These are phyloP conservation scores for Colletes latitarsis DNA, from an alignment of 1,140 invertebrate genomes.

Conservation along the genomic window DNA sequence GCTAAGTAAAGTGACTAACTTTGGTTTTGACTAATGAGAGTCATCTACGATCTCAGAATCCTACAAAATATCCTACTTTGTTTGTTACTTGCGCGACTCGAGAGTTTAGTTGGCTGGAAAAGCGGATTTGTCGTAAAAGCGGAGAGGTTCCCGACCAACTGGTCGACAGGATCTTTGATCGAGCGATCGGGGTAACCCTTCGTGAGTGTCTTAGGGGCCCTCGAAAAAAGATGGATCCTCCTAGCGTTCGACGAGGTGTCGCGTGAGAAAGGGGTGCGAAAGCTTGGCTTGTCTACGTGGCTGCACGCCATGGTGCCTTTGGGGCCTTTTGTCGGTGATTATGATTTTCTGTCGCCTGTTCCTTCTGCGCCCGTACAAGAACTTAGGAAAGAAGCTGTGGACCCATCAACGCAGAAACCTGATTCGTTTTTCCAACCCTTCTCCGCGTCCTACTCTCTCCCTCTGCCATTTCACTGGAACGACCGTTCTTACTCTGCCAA, in stretches of 20 bases:
- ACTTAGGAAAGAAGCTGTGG: slow-evolving; percentile 35
- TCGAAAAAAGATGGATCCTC: slow-evolving; percentile 47
- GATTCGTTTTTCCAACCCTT: slow-evolving; percentile 62
- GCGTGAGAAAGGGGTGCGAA: slow-evolving; percentile 67
- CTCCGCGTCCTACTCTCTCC: background rate
- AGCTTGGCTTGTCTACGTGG: slow-evolving; percentile 54
- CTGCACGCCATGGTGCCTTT: slow-evolving; percentile 49
- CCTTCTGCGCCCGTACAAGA: slow-evolving; percentile 25
- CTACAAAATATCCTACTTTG: too few species aligned
- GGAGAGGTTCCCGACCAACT: slow-evolving; percentile 27
- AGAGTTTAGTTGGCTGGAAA: background rate
- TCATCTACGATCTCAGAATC: too few species aligned
- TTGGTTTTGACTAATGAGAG: too few species aligned
- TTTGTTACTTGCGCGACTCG: too few species aligned
- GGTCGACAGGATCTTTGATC: slow-evolving; percentile 21
- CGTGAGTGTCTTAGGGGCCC: slow-evolving; percentile 20
- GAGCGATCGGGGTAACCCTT: slow-evolving; percentile 10
- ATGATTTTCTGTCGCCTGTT: slow-evolving; percentile 62
- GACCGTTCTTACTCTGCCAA: slow-evolving; percentile 3
- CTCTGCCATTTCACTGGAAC: background rate
- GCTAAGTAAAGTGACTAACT: too few species aligned
- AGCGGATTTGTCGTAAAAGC: slow-evolving; percentile 38
- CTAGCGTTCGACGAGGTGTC: slow-evolving; percentile 43
- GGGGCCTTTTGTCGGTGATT: slow-evolving; percentile 62
- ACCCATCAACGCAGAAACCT: slow-evolving; percentile 47